Base-by-base conservation (phyloP, 2,113 vertebrate species). In the Chionomys nivalis region DNA sequence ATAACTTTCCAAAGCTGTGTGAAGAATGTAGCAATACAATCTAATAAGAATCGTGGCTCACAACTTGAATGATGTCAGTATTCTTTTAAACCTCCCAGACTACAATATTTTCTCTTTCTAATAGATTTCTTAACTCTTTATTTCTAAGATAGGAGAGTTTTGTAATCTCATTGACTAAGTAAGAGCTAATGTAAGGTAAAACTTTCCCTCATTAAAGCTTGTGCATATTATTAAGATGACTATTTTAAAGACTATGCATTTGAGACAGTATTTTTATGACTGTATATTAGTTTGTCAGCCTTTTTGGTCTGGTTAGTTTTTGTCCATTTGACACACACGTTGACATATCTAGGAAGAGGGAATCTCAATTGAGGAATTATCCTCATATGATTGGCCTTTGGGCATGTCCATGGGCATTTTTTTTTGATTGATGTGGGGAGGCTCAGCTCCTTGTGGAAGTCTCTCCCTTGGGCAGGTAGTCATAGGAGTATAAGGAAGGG, bases 21-120 rank as follows among this genome's bases (percentile, higher is more conserved):
- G 93, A 93, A 90, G 93, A 97, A 55, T 70, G 93, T 10, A 55
- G 96, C 95, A 98, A 93, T 85, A 95, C 96, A 87, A 97, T 98
- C 97, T 96, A 98, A 97, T 97, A 98, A 96, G 96, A 98, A 92
- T 91, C 97, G 97, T 95, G 97, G 87, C 97, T 96, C 83, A 94
- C 97, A 91, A 90, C 65, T 97, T 90, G 92, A 96, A 97, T 97
- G 90, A 96, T 95, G 93, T 96, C 97, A 96, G 93, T 97, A 90
- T 49, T 31, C 97, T 90, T 96, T 97, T 94, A 97, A 91, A 96
- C 92, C 91, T 97, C 91, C 94, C 96, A 97, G 39, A 88, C 96
- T 81, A 87, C 89, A 97, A 93, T 49, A 72, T 96, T 66, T 97
- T 98, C 49, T 86, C 61, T 58, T 82, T 83, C 91, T 87, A 90